Conservation (phyloP, 2,888 invertebrate genomes). For the Catocala sponsa region DNA sequence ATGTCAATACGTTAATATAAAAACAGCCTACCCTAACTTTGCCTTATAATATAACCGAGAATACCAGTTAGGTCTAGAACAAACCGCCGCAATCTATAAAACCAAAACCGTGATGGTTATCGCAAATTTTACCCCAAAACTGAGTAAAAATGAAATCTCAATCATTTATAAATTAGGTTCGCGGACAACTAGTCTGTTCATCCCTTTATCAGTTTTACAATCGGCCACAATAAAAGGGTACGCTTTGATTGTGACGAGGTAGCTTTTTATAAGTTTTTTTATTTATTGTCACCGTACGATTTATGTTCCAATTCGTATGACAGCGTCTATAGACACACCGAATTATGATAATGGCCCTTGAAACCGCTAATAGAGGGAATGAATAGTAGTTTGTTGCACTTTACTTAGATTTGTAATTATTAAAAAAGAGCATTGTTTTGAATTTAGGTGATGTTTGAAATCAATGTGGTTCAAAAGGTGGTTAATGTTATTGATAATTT, state of each 20-base stretch:
- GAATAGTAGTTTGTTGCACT: conserved; percentile 23
- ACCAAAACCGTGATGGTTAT: conserved; percentile 34
- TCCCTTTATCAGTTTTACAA: conserved; percentile 85
- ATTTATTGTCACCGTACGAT: conserved; percentile 75
- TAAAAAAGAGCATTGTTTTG: too few species aligned
- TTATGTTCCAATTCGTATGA: conserved; percentile 68
- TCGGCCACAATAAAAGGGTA: conserved; percentile 85
- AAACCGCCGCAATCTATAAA: conserved; percentile 17
- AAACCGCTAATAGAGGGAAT: conserved; percentile 64
- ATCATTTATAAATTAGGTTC: conserved; percentile 87
- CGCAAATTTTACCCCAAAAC: conserved; percentile 53
- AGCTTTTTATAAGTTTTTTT: conserved; percentile 69
- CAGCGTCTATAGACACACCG: conserved; percentile 61
- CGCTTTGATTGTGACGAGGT: conserved; percentile 74
- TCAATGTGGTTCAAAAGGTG: too few species aligned
- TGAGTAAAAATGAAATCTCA: conserved; percentile 82
- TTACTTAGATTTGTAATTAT: conserved; percentile 10
- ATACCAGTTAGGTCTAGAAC: neutral
- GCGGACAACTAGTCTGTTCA: conserved; percentile 84
- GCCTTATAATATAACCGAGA: conserved; percentile 1
- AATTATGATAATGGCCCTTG: conserved; percentile 68
- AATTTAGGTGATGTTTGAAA: too few species aligned
- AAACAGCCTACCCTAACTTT: too few species aligned
- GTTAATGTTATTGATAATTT: too few species aligned
- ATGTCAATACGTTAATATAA: too few species aligned